These are phyloP conservation scores for Neotoxoptera formosana DNA, from an alignment of 1,140 invertebrate genomes.

Conservation along the genomic window DNA sequence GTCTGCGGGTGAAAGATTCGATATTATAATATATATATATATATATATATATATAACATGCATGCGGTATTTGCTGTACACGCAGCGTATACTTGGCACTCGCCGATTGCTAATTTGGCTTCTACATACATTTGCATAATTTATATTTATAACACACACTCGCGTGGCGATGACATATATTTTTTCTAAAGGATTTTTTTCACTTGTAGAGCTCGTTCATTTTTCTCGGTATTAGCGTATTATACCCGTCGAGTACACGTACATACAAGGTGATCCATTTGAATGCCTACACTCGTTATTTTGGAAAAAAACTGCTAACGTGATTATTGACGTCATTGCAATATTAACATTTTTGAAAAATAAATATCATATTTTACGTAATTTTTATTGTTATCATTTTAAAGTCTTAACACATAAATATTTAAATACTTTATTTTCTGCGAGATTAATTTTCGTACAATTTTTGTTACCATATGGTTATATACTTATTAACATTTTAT, in stretches of 20 bases:
- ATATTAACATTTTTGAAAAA: background rate
- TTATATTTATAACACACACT: background rate
- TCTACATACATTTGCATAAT: constrained; percentile 27
- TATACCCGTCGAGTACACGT: background rate
- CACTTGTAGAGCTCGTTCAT: background rate
- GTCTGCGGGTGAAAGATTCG: background rate
- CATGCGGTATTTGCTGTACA: background rate
- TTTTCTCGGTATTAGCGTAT: background rate
- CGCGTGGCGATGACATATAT: background rate
- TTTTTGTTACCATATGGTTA: too few relatives aligned
- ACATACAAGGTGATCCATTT: background rate
- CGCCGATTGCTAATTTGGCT: constrained; percentile 9
- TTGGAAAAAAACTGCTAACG: background rate
- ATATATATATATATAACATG: background rate
- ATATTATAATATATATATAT: background rate
- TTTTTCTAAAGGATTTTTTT: background rate
- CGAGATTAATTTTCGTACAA: too few relatives aligned
- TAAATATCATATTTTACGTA: background rate
- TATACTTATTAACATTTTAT: too few relatives aligned
- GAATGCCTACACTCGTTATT: background rate
- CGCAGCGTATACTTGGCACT: background rate
- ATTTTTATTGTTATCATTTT: background rate
- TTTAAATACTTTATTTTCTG: too few relatives aligned
- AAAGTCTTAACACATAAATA: too few relatives aligned
- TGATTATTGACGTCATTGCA: background rate